These are phyloP conservation scores for Hylyphantes graminicola DNA, from an alignment of 1,140 invertebrate species.

Conservation along the genomic window DNA sequence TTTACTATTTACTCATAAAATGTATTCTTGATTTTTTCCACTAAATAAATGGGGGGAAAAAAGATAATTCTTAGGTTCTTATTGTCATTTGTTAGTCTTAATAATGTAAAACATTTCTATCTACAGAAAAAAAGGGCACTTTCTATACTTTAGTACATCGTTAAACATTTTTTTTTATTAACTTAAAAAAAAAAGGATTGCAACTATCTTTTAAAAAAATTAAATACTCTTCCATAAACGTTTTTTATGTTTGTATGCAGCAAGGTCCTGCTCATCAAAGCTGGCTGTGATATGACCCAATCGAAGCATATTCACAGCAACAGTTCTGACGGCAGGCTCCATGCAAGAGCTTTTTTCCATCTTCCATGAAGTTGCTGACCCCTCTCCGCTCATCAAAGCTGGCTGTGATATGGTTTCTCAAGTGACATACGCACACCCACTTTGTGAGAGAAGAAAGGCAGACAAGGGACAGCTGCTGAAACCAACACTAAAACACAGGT, in stretches of 20 bases:
- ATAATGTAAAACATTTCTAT: too few relatives aligned
- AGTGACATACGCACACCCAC: conserved; percentile 82
- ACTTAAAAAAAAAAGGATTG: too few relatives aligned
- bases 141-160: too few relatives aligned
- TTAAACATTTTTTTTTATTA: too few relatives aligned
- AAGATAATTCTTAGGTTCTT: too few relatives aligned
- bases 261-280: conserved; percentile 75
- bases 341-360: background rate
- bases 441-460: conserved; percentile 73
- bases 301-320: conserved; percentile 61
- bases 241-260: background rate
- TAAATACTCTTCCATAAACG: too few relatives aligned
- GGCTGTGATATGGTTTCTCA: conserved; percentile 84
- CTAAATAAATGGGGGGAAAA: too few relatives aligned
- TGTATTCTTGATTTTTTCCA: too few relatives aligned
- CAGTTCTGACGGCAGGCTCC: conserved; percentile 60
- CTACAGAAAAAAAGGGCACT: too few relatives aligned
- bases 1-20: too few relatives aligned
- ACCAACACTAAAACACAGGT: background rate
- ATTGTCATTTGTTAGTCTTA: too few relatives aligned
- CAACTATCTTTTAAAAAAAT: too few relatives aligned
- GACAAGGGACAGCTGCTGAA: background rate
- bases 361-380: background rate
- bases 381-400: conserved; percentile 87
- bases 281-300: conserved; percentile 81